phyloP scores from a whole-genome alignment of 2,888 invertebrate genomes.

The Hypselothyrea guttata region DNA sequence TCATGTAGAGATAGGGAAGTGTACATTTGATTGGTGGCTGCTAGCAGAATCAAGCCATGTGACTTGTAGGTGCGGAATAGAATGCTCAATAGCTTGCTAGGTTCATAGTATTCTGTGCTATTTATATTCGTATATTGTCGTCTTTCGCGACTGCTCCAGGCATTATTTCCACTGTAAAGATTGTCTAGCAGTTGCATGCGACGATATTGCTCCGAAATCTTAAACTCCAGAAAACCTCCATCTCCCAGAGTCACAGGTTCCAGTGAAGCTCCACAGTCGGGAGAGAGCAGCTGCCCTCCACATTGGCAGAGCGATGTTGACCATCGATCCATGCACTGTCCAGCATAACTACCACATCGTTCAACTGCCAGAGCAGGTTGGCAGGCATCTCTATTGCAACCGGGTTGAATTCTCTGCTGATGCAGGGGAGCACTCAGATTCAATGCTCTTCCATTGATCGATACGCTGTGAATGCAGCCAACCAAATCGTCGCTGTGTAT shows the following conservation, averaged over 20 bases:
- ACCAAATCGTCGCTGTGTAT: conserved; percentile 95
- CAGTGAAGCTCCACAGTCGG: conserved; percentile 90
- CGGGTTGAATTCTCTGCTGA: conserved; percentile 88
- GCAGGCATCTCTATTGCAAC: conserved; percentile 90
- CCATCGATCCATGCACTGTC: conserved; percentile 91
- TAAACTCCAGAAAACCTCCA: conserved; percentile 90
- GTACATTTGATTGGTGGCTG: conserved; percentile 93
- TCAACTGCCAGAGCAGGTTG: conserved; percentile 81
- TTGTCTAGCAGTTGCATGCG: conserved; percentile 93
- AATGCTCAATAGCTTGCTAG: conserved; percentile 89
- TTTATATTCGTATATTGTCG: conserved; percentile 16
- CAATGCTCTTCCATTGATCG: conserved; percentile 91
- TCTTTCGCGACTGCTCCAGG: conserved; percentile 83
- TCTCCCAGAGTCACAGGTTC: conserved; percentile 90
- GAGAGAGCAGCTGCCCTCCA: conserved; percentile 87
- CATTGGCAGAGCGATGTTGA: conserved; percentile 88
- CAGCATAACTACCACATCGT: conserved; percentile 85
- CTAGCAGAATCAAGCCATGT: conserved; percentile 92
- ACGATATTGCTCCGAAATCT: conserved; percentile 91
- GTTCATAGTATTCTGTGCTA: conserved; percentile 81
- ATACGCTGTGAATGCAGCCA: conserved; percentile 95
- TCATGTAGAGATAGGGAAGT: conserved; percentile 90
- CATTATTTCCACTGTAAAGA: conserved; percentile 88
- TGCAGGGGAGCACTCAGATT: conserved; percentile 91
- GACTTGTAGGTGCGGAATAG: conserved; percentile 90